Evolutionary conservation across 2,888 invertebrate species (phyloP).

Genomic region (Altica lythri): DNA sequence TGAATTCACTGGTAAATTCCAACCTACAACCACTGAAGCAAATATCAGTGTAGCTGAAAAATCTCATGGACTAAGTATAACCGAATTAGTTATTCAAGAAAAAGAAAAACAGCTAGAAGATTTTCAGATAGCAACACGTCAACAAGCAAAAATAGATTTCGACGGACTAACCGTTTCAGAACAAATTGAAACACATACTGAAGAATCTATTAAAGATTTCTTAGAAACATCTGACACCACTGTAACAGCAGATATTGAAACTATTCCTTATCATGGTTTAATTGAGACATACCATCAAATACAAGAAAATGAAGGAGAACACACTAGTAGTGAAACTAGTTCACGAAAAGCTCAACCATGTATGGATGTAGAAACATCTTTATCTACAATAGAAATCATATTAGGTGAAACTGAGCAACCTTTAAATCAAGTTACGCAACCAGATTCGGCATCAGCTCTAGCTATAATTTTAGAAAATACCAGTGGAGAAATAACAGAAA

Average conservation of each 20-base stretch:
- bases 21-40: constrained; percentile 59
- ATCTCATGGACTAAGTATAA: constrained; percentile 57
- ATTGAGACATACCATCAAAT: constrained; percentile 49
- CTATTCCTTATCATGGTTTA: constrained; percentile 48
- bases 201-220: constrained; percentile 34
- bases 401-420: constrained; percentile 59
- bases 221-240: constrained; percentile 21
- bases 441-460: constrained; percentile 48
- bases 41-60: constrained; percentile 59
- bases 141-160: constrained; percentile 53
- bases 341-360: constrained; percentile 55
- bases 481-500: constrained; percentile 56
- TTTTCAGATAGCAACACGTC: constrained; percentile 42
- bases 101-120: constrained; percentile 50
- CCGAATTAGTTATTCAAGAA: constrained; percentile 49
- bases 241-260: constrained; percentile 47
- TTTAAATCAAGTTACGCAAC: constrained; percentile 50
- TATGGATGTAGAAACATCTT: constrained; percentile 55
- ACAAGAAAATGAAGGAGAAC: constrained; percentile 51
- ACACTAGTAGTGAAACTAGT: constrained; percentile 32
- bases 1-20: constrained; percentile 56
- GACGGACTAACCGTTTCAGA: constrained; percentile 56
- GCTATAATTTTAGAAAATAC: constrained; percentile 55
- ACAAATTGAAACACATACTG: constrained; percentile 41
- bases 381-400: constrained; percentile 59